Evolutionary conservation across 2,797 vertebrate species (phyloP).

Genomic region (Xerus rutilus): DNA sequence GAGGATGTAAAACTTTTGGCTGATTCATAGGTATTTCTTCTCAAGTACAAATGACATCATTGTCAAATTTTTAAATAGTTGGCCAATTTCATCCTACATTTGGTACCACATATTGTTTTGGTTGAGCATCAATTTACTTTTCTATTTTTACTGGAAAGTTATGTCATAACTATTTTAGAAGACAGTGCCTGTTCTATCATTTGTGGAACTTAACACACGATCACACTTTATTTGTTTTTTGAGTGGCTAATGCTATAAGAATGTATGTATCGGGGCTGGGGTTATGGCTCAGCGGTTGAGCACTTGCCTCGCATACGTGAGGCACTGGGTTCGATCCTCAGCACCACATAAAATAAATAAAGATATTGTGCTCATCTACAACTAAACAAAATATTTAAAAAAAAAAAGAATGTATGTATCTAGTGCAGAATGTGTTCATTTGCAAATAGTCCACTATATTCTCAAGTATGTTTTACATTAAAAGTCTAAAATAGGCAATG

Average conservation of each 20-base stretch:
- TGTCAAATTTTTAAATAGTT: slow-evolving; percentile 55
- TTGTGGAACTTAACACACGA: slow-evolving; percentile 32
- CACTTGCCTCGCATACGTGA: too few species aligned
- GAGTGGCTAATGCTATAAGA: neutral
- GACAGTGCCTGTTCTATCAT: slow-evolving; percentile 59
- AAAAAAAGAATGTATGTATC: slow-evolving; percentile 16
- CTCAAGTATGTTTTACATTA: neutral
- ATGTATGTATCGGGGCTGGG: neutral
- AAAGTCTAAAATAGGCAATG: slow-evolving; percentile 61
- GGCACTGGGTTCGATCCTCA: too few species aligned
- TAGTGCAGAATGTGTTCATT: slow-evolving; percentile 29
- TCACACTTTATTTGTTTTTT: neutral
- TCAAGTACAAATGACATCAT: slow-evolving; percentile 73
- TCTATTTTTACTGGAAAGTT: slow-evolving; percentile 75
- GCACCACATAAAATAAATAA: too few species aligned
- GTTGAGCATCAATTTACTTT: slow-evolving; percentile 66
- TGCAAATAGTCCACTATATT: slow-evolving; percentile 1
- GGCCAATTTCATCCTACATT: slow-evolving; percentile 47
- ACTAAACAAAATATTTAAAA: too few species aligned
- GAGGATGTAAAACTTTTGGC: slow-evolving; percentile 23
- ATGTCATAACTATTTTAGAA: slow-evolving; percentile 75
- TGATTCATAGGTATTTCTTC: slow-evolving; percentile 74
- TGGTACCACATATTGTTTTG: slow-evolving; percentile 73
- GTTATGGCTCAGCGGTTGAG: too few species aligned
- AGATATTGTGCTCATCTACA: too few species aligned